phyloP scores from a whole-genome alignment of 2,113 vertebrate genomes.

The Donacobius atricapilla region DNA sequence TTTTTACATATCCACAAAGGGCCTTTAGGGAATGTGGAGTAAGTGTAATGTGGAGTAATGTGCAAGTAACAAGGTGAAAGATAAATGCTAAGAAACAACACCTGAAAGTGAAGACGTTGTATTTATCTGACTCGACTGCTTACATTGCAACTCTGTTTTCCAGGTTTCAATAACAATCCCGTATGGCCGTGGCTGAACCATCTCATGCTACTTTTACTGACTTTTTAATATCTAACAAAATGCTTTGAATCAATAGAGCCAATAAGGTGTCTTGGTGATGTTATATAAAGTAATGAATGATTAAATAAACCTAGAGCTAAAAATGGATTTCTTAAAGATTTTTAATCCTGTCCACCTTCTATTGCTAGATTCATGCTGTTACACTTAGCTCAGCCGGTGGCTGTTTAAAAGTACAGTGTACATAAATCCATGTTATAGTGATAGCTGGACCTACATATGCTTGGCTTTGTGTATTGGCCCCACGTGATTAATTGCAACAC shows the following conservation, averaged over 20 bases:
- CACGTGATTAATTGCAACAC: background rate
- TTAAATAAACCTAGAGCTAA: conserved; percentile 12
- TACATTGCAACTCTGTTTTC: background rate
- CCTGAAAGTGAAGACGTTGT: background rate
- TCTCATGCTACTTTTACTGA: background rate
- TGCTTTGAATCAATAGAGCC: background rate
- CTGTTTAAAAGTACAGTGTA: background rate
- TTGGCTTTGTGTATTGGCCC: background rate
- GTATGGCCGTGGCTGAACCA: background rate
- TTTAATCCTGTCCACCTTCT: background rate
- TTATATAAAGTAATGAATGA: background rate
- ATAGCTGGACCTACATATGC: background rate
- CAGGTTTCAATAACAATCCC: background rate
- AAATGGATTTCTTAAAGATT: background rate
- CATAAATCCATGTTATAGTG: background rate
- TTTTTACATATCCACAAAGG: background rate
- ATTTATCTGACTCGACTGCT: background rate
- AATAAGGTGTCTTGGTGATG: background rate
- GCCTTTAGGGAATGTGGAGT: background rate
- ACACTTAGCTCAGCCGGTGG: background rate
- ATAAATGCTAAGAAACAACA: background rate
- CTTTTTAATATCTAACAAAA: conserved; percentile 22
- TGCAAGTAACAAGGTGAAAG: background rate
- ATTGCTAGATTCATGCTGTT: background rate
- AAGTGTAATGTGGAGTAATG: no score